Conservation (phyloP, 92 coral and sea anemone species). For the Bergia puertoricense region DNA sequence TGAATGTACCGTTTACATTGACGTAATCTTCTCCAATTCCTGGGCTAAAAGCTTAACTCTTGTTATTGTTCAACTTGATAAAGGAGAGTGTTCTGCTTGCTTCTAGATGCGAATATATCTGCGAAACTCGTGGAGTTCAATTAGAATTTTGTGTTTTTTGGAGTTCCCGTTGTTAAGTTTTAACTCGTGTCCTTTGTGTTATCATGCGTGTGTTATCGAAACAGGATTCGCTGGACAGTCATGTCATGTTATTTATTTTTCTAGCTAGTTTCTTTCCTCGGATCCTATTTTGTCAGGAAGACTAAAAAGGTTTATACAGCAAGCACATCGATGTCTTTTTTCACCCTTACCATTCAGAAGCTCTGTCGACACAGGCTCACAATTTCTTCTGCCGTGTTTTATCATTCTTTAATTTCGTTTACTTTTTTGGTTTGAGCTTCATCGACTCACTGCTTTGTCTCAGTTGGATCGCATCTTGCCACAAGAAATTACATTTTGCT, state of each 20-base stretch:
- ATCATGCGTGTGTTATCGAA: not conserved
- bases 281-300: not conserved
- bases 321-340: not conserved
- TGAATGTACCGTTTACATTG: not conserved
- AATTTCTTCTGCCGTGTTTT: not conserved
- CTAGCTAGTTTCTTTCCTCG: not conserved
- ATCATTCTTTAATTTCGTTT: not conserved
- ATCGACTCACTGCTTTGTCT: not conserved
- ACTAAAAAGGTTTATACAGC: not conserved
- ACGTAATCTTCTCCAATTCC: slow-evolving; percentile 2
- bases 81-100: not conserved
- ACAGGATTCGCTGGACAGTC: not conserved
- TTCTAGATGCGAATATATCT: not conserved
- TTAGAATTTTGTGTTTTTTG: not conserved
- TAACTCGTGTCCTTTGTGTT: not conserved
- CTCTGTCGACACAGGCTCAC: not conserved
- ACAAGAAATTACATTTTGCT: not conserved
- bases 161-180: not conserved
- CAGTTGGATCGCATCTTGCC: not conserved
- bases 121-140: not conserved
- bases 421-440: not conserved
- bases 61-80: slow-evolving; percentile 3
- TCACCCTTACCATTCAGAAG: not conserved
- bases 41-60: not conserved
- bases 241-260: not conserved